phyloP scores from a whole-genome alignment of 2,113 vertebrate species.

The Marcusenius ussheri region DNA sequence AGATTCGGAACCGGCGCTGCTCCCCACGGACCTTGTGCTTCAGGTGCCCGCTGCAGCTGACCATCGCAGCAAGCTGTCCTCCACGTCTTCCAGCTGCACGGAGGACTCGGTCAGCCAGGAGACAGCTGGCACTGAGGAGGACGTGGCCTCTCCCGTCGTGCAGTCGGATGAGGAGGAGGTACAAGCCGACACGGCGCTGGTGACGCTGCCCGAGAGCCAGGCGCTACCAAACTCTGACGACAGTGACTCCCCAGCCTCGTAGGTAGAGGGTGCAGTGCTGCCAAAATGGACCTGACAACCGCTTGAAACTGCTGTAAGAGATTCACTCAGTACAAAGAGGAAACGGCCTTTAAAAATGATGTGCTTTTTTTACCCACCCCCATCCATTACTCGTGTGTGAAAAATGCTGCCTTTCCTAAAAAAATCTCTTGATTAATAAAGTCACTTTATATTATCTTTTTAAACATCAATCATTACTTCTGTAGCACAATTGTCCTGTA shows the following conservation, averaged over 20 bases:
- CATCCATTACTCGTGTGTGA: neutral
- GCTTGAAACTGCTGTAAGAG: neutral
- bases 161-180: slow-evolving; percentile 89
- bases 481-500: neutral
- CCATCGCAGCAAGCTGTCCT: slow-evolving; percentile 41
- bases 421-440: neutral
- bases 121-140: slow-evolving; percentile 43
- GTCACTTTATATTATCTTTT: neutral
- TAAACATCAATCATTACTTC: neutral
- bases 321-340: neutral
- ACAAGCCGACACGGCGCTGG: slow-evolving; percentile 72
- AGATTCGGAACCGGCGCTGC: slow-evolving; percentile 61
- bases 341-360: neutral
- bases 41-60: slow-evolving; percentile 57
- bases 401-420: neutral
- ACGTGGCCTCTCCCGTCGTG: slow-evolving; percentile 57
- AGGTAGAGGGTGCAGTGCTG: slow-evolving; percentile 14
- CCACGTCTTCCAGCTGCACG: slow-evolving; percentile 46
- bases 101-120: slow-evolving; percentile 49
- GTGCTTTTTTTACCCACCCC: neutral
- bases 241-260: slow-evolving; percentile 67
- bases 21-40: slow-evolving; percentile 56
- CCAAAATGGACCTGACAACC: neutral
- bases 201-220: slow-evolving; percentile 41
- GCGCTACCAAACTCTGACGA: slow-evolving; percentile 64